These are phyloP conservation scores for Latrodectus hesperus DNA, from an alignment of 2,888 invertebrate species.

Conservation along the genomic window DNA sequence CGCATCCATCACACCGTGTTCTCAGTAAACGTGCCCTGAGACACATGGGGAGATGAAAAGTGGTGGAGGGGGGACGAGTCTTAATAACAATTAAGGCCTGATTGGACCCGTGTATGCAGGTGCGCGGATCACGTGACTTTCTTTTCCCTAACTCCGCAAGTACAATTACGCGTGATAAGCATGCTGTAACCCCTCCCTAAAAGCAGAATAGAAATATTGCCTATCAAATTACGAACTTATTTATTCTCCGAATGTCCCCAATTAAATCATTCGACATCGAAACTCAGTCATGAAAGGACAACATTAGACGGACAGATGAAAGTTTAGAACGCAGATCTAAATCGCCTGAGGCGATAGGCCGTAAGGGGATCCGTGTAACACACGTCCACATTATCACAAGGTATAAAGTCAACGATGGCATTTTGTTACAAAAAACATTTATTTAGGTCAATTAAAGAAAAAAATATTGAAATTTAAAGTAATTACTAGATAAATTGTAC, in stretches of 20 bases:
- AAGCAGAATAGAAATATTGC: constrained; percentile 3
- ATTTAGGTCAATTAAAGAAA: too few species aligned
- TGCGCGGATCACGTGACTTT: constrained; percentile 51
- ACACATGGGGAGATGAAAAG: background rate
- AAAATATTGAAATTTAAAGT: too few species aligned
- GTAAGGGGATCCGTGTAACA: too few species aligned
- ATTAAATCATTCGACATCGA: constrained; percentile 45
- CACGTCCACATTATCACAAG: too few species aligned
- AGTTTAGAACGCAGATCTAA: too few species aligned
- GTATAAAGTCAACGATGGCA: too few species aligned
- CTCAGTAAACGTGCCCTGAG: constrained; percentile 55
- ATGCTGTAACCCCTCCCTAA: constrained; percentile 40
- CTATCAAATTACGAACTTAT: constrained; percentile 58
- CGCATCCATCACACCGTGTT: constrained; percentile 58
- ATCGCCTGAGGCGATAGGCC: too few species aligned
- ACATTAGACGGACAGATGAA: too few species aligned
- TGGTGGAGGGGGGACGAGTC: constrained; percentile 7
- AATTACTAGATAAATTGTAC: too few species aligned
- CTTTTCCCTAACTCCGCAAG: constrained; percentile 55
- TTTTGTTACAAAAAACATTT: too few species aligned
- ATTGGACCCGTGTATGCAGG: constrained; percentile 52
- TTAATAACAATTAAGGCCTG: constrained; percentile 69
- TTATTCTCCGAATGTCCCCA: constrained; percentile 45
- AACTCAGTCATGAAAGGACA: background rate
- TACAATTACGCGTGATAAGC: constrained; percentile 67